phyloP scores from a whole-genome alignment of 1,140 invertebrate species.

The Globodera ellingtonae region DNA sequence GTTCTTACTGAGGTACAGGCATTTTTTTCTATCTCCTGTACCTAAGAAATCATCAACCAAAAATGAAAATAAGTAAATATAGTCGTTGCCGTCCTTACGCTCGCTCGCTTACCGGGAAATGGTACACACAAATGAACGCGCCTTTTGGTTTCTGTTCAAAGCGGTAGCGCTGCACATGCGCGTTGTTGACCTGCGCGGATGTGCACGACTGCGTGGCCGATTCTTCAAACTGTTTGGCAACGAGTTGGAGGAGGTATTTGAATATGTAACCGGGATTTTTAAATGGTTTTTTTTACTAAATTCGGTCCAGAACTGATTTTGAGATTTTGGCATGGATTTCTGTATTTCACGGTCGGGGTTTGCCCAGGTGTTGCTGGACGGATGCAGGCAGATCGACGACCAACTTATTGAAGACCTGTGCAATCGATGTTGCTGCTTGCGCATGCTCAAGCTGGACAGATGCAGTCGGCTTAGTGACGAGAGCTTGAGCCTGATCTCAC shows the following conservation, averaged over 20 bases:
- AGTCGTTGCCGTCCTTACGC: slow-evolving; percentile 36
- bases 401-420: slow-evolving; percentile 63
- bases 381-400: slow-evolving; percentile 51
- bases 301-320: too few relatives aligned
- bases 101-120: slow-evolving; percentile 58
- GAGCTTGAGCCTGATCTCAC: slow-evolving; percentile 57
- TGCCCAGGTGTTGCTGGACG: slow-evolving; percentile 55
- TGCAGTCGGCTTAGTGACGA: slow-evolving; percentile 53
- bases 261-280: slow-evolving; percentile 27
- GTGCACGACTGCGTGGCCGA: slow-evolving; percentile 47
- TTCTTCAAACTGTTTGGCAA: slow-evolving; percentile 61
- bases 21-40: too few relatives aligned
- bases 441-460: slow-evolving; percentile 54
- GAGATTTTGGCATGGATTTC: too few relatives aligned
- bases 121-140: slow-evolving; percentile 49
- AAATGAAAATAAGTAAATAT: background rate
- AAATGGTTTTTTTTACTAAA: slow-evolving; percentile 3
- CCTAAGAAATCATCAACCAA: too few relatives aligned
- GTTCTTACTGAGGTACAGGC: slow-evolving; percentile 33
- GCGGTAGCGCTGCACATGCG: slow-evolving; percentile 44
- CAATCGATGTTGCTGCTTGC: slow-evolving; percentile 46
- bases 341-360: too few relatives aligned
- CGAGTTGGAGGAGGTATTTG: slow-evolving; percentile 53
- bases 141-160: slow-evolving; percentile 63
- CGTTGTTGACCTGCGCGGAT: slow-evolving; percentile 59